These are phyloP conservation scores for Nomada goodeniana DNA, from an alignment of 2,888 invertebrate species.

Conservation along the genomic window DNA sequence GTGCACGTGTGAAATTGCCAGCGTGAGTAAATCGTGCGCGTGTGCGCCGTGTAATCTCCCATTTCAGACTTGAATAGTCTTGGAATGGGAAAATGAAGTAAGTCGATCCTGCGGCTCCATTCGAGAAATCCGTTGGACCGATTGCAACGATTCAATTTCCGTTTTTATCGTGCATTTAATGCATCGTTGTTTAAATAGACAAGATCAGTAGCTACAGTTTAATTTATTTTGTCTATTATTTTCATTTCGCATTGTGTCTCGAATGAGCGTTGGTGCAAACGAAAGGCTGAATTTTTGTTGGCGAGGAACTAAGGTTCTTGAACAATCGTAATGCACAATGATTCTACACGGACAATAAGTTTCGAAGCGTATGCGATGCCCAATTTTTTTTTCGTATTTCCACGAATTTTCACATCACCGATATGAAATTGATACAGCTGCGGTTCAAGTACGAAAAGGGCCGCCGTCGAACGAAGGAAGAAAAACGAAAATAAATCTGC, in stretches of 20 bases:
- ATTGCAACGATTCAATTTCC: background rate
- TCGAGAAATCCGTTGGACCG: no score
- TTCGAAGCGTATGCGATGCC: no score
- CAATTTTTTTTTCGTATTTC: background rate
- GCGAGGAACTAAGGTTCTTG: background rate
- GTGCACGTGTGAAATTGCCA: constrained; percentile 75
- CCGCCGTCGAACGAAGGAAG: no score
- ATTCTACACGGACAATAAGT: background rate
- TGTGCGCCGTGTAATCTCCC: constrained; percentile 21
- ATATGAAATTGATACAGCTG: background rate
- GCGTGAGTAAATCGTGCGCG: constrained; percentile 63
- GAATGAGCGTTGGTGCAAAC: background rate
- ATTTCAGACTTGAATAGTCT: background rate
- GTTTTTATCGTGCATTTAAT: no score
- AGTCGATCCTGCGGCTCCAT: background rate
- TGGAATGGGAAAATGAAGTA: background rate
- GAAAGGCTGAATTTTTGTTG: no score
- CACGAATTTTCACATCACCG: background rate
- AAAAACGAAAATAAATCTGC: background rate
- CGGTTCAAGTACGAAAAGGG: no score
- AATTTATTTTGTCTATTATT: no score
- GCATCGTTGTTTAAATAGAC: no score
- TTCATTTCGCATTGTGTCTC: no score
- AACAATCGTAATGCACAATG: background rate
- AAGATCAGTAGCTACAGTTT: no score